phyloP scores from a whole-genome alignment of 1,140 invertebrate genomes.

The Acyrthosiphon pisum region DNA sequence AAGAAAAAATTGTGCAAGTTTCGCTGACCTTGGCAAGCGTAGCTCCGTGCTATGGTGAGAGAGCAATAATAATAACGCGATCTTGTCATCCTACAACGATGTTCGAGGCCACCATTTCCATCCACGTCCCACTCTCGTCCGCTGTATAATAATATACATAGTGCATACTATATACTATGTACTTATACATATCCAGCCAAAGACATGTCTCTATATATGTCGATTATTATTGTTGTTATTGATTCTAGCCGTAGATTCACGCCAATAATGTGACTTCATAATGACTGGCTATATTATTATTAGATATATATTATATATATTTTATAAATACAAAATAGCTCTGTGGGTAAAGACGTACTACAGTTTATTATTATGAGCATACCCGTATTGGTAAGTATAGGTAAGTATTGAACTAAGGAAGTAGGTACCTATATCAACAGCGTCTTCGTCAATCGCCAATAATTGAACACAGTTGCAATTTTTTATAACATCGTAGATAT shows the following conservation, averaged over 20 bases:
- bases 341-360: neutral
- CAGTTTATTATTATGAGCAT: neutral
- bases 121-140: conserved; percentile 8
- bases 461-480: neutral
- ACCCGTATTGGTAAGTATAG: neutral
- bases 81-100: conserved; percentile 56
- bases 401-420: neutral
- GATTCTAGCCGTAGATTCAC: neutral
- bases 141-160: neutral
- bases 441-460: neutral
- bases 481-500: neutral
- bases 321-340: neutral
- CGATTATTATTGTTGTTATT: conserved; percentile 29
- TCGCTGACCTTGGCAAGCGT: conserved; percentile 36
- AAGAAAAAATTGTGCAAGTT: conserved; percentile 54
- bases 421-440: too few relatives aligned
- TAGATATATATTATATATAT: neutral
- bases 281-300: neutral
- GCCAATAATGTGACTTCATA: neutral
- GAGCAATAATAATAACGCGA: conserved; percentile 41
- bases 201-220: neutral
- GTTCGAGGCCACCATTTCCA: conserved; percentile 54
- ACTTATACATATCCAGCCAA: neutral
- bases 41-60: neutral
- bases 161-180: neutral